phyloP scores from a whole-genome alignment of 2,888 invertebrate species.

The Azorinus chamasolen region DNA sequence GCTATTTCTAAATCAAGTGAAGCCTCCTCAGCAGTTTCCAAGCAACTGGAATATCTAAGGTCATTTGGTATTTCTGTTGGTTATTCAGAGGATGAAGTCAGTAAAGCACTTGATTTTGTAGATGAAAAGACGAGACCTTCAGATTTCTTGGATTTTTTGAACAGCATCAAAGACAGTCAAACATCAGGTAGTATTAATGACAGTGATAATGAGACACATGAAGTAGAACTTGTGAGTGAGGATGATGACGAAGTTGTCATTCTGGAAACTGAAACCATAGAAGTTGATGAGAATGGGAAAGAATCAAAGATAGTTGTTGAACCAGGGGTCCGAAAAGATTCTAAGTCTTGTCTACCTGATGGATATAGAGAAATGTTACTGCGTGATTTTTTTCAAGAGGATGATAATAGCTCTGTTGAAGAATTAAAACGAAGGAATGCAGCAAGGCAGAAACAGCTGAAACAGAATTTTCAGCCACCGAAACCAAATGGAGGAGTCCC shows the following conservation, averaged over 20 bases:
- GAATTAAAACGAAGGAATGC: constrained; percentile 71
- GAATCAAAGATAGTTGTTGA: background rate
- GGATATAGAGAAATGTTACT: constrained; percentile 67
- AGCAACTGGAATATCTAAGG: constrained; percentile 64
- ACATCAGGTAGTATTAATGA: constrained; percentile 6
- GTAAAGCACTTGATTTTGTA: constrained; percentile 67
- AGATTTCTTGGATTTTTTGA: constrained; percentile 70
- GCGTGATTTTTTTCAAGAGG: constrained; percentile 68
- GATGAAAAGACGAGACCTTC: constrained; percentile 71
- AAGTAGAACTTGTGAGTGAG: constrained; percentile 8
- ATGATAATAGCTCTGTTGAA: constrained; percentile 55
- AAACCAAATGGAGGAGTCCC: constrained; percentile 9
- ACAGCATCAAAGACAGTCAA: constrained; percentile 29
- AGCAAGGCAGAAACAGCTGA: constrained; percentile 69
- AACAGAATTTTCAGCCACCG: constrained; percentile 58
- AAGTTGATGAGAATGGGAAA: constrained; percentile 26
- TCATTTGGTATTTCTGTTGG: constrained; percentile 69
- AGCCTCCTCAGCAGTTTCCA: constrained; percentile 19
- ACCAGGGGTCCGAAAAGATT: background rate
- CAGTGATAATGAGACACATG: constrained; percentile 4
- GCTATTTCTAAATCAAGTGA: constrained; percentile 12
- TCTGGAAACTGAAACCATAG: constrained; percentile 50
- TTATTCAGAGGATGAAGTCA: constrained; percentile 62
- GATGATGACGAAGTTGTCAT: constrained; percentile 51
- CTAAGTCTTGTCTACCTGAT: constrained; percentile 52